Evolutionary conservation across 2,888 invertebrate genomes (phyloP).

Genomic region (Fragum whitleyi): DNA sequence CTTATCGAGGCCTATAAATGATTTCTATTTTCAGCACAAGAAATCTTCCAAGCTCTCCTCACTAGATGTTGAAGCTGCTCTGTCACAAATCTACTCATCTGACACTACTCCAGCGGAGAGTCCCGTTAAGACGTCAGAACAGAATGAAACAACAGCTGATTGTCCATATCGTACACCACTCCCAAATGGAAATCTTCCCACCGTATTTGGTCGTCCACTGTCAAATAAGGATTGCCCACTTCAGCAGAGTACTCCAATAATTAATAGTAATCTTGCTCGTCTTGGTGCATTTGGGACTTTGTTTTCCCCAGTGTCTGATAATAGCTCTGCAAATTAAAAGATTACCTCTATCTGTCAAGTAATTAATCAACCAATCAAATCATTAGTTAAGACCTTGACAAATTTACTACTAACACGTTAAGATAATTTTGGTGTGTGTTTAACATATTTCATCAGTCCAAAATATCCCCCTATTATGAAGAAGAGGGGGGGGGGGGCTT

Average conservation of each 20-base stretch:
- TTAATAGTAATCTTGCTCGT: constrained; percentile 3
- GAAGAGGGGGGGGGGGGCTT: too few relatives aligned
- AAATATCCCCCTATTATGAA: too few relatives aligned
- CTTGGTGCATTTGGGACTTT: not conserved
- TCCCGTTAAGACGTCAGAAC: not conserved
- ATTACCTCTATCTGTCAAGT: too few relatives aligned
- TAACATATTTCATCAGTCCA: too few relatives aligned
- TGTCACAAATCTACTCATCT: constrained; percentile 35
- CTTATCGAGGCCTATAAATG: too few relatives aligned
- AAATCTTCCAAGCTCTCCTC: constrained; percentile 34
- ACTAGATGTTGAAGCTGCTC: constrained; percentile 42
- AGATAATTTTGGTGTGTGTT: too few relatives aligned
- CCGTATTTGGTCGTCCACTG: not conserved
- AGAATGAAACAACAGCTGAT: not conserved
- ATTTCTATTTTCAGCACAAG: constrained; percentile 23
- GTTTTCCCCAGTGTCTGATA: constrained; percentile 14
- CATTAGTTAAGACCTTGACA: too few relatives aligned
- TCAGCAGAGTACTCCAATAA: constrained; percentile 1
- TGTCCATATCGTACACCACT: not conserved
- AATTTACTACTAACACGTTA: too few relatives aligned
- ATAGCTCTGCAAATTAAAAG: not conserved
- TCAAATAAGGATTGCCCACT: not conserved
- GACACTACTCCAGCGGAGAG: not conserved
- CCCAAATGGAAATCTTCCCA: not conserved
- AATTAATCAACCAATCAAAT: too few relatives aligned